Evolutionary conservation across 2,888 invertebrate genomes (phyloP).

Genomic region (Spilarctia lutea): DNA sequence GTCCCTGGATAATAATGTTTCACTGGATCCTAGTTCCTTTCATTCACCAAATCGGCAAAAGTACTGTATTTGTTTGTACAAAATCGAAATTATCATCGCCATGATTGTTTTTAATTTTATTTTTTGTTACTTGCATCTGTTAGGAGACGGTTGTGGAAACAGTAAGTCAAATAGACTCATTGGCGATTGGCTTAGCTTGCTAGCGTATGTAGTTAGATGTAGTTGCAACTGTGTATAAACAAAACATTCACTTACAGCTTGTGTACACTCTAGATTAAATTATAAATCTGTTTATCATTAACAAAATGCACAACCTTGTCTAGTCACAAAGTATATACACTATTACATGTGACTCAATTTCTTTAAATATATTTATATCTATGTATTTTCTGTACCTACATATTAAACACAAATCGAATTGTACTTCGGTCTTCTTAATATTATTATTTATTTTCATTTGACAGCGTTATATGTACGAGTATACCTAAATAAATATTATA

Average conservation of each 20-base stretch:
- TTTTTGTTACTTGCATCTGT: slow-evolving; percentile 86
- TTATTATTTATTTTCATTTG: slow-evolving; percentile 29
- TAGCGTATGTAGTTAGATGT: slow-evolving; percentile 64
- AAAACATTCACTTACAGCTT: slow-evolving; percentile 54
- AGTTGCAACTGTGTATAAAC: slow-evolving; percentile 61
- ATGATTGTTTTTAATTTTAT: slow-evolving; percentile 77
- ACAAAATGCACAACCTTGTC: slow-evolving; percentile 42
- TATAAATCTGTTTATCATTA: slow-evolving; percentile 43
- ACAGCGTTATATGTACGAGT: slow-evolving; percentile 28
- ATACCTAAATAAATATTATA: slow-evolving; percentile 18
- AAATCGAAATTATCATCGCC: slow-evolving; percentile 71
- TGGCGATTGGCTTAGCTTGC: slow-evolving; percentile 83
- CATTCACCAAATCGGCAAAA: slow-evolving; percentile 66
- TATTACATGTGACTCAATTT: slow-evolving; percentile 38
- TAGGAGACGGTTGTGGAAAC: slow-evolving; percentile 87
- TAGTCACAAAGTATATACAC: slow-evolving; percentile 39
- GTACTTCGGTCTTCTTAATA: slow-evolving; percentile 39
- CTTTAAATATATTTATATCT: slow-evolving; percentile 35
- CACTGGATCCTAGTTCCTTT: slow-evolving; percentile 44
- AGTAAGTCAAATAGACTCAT: slow-evolving; percentile 83
- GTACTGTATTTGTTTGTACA: slow-evolving; percentile 55
- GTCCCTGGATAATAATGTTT: slow-evolving; percentile 32
- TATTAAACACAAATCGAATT: slow-evolving; percentile 31
- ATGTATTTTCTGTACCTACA: slow-evolving; percentile 41
- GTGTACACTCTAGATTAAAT: slow-evolving; percentile 40